Evolutionary conservation across 2,888 invertebrate genomes (phyloP).

Genomic region (Pristionchus maxplancki): DNA sequence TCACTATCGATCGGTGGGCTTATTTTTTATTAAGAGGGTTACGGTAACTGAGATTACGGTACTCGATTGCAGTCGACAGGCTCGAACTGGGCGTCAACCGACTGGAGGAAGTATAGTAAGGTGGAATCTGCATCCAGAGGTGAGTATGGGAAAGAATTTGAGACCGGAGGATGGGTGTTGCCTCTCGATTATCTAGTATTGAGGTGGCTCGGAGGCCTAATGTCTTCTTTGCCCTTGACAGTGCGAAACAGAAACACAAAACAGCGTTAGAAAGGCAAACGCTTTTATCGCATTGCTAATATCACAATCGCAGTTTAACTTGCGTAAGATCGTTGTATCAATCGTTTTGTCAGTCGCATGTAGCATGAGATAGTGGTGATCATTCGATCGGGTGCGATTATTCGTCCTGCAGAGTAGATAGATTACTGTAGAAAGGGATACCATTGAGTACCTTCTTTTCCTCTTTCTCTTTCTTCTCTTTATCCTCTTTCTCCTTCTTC

Average conservation of each 20-base stretch:
- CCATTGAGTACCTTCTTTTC: background rate
- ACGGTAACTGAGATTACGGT: background rate
- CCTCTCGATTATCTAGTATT: background rate
- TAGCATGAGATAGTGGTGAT: background rate
- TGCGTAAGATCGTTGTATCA: background rate
- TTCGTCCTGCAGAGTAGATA: background rate
- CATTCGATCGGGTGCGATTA: background rate
- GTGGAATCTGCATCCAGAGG: slow-evolving; percentile 48
- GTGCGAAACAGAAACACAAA: background rate
- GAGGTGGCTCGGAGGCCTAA: background rate
- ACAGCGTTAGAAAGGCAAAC: background rate
- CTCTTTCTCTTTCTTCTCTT: background rate
- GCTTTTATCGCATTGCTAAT: background rate
- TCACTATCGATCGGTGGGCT: slow-evolving; percentile 35
- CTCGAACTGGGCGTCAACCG: slow-evolving; percentile 9
- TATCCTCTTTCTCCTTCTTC: background rate
- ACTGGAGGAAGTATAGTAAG: slow-evolving; percentile 29
- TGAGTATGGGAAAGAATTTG: background rate
- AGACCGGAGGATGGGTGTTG: background rate
- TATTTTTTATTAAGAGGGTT: slow-evolving; percentile 1
- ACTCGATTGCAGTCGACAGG: slow-evolving; percentile 2
- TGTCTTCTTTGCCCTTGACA: background rate
- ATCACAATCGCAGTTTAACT: background rate
- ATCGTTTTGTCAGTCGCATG: background rate
- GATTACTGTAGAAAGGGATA: background rate